Conservation (phyloP, 2,888 invertebrate genomes). For the Scaptomyza tumidula region DNA sequence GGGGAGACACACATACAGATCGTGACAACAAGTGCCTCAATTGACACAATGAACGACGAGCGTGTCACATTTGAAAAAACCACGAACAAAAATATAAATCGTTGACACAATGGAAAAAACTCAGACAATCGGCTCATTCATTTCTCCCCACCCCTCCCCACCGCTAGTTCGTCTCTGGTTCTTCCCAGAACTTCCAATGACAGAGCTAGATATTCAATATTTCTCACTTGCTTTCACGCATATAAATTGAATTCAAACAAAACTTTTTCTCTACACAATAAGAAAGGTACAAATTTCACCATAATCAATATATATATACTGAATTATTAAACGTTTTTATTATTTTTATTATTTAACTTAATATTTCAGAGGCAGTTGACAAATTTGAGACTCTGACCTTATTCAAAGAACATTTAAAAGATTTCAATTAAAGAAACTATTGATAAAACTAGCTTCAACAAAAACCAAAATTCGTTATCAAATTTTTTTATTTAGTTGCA, state of each 20-base stretch:
- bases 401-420: too few relatives aligned
- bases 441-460: too few relatives aligned
- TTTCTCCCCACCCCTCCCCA: slow-evolving; percentile 11
- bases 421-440: too few relatives aligned
- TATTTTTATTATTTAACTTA: too few relatives aligned
- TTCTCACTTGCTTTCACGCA: slow-evolving; percentile 3
- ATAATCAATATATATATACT: too few relatives aligned
- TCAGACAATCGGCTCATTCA: slow-evolving; percentile 35
- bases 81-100: background rate
- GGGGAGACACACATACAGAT: slow-evolving; percentile 37
- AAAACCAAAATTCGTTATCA: too few relatives aligned
- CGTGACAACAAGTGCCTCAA: slow-evolving; percentile 62
- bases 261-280: too few relatives aligned
- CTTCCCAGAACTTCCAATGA: slow-evolving; percentile 34
- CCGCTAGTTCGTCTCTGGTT: slow-evolving; percentile 4
- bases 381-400: too few relatives aligned
- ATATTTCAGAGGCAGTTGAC: too few relatives aligned
- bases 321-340: too few relatives aligned
- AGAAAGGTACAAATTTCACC: too few relatives aligned
- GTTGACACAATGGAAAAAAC: slow-evolving; percentile 20
- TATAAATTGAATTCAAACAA: slow-evolving; percentile 22
- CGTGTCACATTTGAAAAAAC: slow-evolving; percentile 7
- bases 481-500: too few relatives aligned
- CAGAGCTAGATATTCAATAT: background rate
- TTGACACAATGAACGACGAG: slow-evolving; percentile 42